Conservation (phyloP, 2,797 vertebrate species). For the Enteromius thamalakanensis region DNA sequence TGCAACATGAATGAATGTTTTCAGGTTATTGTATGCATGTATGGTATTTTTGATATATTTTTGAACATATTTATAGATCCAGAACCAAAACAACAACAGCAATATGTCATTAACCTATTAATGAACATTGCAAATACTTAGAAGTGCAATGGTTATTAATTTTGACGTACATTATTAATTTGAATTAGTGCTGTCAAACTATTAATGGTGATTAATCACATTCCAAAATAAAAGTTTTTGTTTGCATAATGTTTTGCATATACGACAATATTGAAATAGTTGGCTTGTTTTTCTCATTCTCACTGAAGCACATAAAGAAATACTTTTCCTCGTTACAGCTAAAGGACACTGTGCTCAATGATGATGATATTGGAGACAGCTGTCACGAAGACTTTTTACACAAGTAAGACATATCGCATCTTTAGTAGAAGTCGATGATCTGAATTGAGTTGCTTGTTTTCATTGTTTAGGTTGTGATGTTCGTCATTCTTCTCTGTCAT, state of each 20-base stretch:
- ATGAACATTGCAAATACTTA: neutral
- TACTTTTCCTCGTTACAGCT: constrained; percentile 76
- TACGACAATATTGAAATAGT: neutral
- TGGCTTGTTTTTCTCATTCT: neutral
- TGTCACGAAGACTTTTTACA: constrained; percentile 97
- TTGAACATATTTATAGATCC: neutral
- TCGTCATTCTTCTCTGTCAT: constrained; percentile 40
- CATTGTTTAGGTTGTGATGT: constrained; percentile 1
- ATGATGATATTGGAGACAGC: constrained; percentile 98
- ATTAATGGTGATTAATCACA: too few species aligned
- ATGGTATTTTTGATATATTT: neutral
- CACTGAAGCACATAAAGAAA: constrained; percentile 24
- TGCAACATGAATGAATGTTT: neutral
- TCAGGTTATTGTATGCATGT: neutral
- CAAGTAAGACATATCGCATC: constrained; percentile 81
- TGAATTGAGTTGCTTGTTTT: constrained; percentile 61
- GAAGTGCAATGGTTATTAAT: too few species aligned
- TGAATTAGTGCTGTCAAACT: too few species aligned
- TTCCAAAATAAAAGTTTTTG: too few species aligned
- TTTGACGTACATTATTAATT: too few species aligned
- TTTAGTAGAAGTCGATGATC: constrained; percentile 59
- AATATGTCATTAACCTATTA: neutral
- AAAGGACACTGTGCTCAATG: constrained; percentile 92
- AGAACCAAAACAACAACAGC: neutral
- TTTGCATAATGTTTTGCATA: too few species aligned